Evolutionary conservation across 1,140 invertebrate genomes (phyloP), one percentile per base, ranked within the genome.

Genomic region (Panulirus ornatus): DNA sequence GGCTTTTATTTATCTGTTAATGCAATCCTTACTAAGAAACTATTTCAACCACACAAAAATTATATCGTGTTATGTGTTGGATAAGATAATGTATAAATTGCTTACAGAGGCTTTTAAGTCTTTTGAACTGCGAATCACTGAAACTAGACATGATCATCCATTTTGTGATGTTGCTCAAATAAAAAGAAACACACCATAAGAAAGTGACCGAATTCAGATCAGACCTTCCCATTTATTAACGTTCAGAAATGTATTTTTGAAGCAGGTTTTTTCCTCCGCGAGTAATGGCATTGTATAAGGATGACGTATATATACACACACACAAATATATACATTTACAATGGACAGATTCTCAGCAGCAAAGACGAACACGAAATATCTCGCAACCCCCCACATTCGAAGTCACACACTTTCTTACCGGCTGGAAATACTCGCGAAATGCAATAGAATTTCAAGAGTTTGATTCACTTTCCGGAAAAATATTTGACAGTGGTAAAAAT

Each of bases 361-460:
- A 19, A 66, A 66, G n/a, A 22, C n/a, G n/a, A 22, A 5, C 0
- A 19, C 30, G 30, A 27, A 66, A 66, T 27, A 66, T 30, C 30
- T 66, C n/a, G n/a, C 58, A 66, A 27, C 58, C 30, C 58, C 30
- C 58, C 78, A 81, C 78, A 51, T 58, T 81, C 47, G 47, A 51
- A 58, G 78, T 81, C 87, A 84, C 87, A 79, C 76, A 58, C 87
- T 75, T 89, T 75, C 79, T 83, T 73, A 54, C 58, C 42, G 70
- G 2, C 47, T 22, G 51, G 87, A 83, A 89, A 89, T 89, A 89
- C 87, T 89, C 78, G 79, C 87, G 87, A 89, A 89, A 89, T 84
- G 87, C 87, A 89, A 89, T 89, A 89, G 87, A 89, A 89, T 84
- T 89, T 89, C 87, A 89, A 89, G 87, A 89, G 87, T 89, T 89